Conservation (phyloP, 2,888 invertebrate genomes). For the Cantharis rufa region DNA sequence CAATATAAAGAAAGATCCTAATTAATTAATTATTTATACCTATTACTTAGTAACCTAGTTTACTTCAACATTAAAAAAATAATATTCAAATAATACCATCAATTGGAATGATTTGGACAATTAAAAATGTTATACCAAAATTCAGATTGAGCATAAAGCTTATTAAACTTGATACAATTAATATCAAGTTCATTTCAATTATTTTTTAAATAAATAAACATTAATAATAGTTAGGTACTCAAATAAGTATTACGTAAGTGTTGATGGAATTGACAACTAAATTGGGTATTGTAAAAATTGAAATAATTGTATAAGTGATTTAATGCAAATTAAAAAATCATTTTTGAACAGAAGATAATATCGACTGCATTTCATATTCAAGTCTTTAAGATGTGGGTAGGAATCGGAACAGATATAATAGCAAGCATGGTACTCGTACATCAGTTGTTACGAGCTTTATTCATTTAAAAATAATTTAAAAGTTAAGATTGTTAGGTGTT, state of each 20-base stretch:
- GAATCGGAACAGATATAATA: no score
- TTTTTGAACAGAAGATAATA: neutral
- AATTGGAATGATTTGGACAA: neutral
- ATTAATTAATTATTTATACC: neutral
- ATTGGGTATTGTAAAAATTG: neutral
- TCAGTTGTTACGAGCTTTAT: no score
- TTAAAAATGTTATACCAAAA: neutral
- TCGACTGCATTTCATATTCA: no score
- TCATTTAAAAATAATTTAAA: no score
- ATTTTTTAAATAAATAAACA: neutral
- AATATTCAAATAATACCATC: neutral
- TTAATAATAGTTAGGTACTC: neutral
- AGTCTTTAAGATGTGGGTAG: no score
- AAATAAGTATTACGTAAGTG: neutral
- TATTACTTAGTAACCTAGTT: neutral
- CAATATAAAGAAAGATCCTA: neutral
- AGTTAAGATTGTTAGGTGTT: no score
- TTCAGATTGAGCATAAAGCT: neutral
- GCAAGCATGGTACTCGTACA: no score
- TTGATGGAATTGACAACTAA: neutral
- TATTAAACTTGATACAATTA: neutral
- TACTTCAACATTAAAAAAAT: neutral
- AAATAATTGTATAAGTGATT: neutral
- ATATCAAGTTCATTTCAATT: neutral
- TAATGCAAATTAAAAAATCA: neutral